Percentiles rank a stretch among this genome's conserved stretches.
Conservation (phyloP, 2,113 vertebrate genomes). For the Muntiacus reevesi region DNA sequence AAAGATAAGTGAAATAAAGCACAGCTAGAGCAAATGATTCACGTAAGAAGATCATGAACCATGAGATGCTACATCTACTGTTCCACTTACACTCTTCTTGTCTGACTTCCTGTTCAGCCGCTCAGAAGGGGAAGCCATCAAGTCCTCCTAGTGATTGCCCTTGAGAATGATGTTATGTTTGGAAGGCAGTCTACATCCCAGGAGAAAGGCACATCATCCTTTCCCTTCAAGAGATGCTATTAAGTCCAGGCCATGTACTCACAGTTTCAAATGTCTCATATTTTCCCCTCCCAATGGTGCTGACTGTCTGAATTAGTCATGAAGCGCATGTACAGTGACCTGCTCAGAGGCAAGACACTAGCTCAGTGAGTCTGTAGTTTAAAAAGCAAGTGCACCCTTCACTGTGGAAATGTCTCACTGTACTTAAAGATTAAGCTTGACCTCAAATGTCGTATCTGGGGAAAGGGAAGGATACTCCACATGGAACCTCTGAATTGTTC, state of each 20-base stretch:
- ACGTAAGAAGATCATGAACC: background rate
- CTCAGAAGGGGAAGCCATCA: background rate
- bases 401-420: background rate
- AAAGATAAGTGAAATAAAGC: background rate
- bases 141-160: no score
- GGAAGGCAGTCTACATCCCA: background rate
- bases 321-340: fast-evolving
- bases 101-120: background rate
- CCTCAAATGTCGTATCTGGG: background rate
- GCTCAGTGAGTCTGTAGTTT: background rate
- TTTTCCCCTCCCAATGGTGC: background rate
- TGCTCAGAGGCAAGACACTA: background rate
- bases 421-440: background rate
- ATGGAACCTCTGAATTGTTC: background rate
- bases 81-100: fast-evolving
- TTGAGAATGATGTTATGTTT: background rate
- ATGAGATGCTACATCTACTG: fast-evolving
- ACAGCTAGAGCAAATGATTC: background rate
- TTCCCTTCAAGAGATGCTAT: background rate
- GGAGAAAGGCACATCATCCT: background rate
- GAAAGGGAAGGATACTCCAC: no score
- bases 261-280: background rate
- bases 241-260: background rate
- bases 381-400: background rate
- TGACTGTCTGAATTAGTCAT: background rate